These are phyloP conservation scores for Hemiscyllium ocellatum DNA, from an alignment of 2,113 vertebrate species.

Conservation along the genomic window DNA sequence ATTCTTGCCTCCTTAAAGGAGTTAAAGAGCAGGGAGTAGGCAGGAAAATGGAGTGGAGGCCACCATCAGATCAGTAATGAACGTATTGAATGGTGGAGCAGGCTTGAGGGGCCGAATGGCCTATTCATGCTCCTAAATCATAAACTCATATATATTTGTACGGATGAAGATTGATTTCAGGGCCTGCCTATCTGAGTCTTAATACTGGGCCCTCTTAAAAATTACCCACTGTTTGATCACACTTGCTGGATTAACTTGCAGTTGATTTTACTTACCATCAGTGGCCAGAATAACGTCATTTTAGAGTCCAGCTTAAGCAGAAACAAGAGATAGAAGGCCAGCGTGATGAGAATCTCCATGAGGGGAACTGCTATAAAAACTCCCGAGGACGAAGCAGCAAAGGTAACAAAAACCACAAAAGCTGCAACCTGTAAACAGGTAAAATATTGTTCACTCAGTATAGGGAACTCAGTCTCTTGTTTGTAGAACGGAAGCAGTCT, in stretches of 20 bases:
- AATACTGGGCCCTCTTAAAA: neutral
- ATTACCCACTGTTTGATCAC: neutral
- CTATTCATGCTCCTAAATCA: neutral
- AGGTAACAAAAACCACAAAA: constrained; percentile 53
- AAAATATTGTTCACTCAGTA: neutral
- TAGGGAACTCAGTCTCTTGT: neutral
- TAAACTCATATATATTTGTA: too few species aligned
- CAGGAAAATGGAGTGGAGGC: too few species aligned
- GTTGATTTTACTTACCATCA: constrained; percentile 62
- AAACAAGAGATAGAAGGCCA: constrained; percentile 62
- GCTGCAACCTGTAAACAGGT: constrained; percentile 51
- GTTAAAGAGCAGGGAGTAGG: too few species aligned
- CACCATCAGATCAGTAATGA: too few species aligned
- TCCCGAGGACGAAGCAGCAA: constrained; percentile 43
- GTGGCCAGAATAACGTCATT: constrained; percentile 68
- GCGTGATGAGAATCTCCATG: constrained; percentile 57
- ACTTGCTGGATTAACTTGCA: neutral
- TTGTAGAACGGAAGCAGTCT: neutral
- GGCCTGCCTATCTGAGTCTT: neutral
- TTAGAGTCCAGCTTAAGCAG: constrained; percentile 59
- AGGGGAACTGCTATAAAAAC: constrained; percentile 55
- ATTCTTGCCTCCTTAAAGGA: too few species aligned
- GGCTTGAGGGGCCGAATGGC: neutral
- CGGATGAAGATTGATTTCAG: neutral
- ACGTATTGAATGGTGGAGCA: neutral